phyloP scores from a whole-genome alignment of 2,888 invertebrate genomes.

The Cheilosia soror region DNA sequence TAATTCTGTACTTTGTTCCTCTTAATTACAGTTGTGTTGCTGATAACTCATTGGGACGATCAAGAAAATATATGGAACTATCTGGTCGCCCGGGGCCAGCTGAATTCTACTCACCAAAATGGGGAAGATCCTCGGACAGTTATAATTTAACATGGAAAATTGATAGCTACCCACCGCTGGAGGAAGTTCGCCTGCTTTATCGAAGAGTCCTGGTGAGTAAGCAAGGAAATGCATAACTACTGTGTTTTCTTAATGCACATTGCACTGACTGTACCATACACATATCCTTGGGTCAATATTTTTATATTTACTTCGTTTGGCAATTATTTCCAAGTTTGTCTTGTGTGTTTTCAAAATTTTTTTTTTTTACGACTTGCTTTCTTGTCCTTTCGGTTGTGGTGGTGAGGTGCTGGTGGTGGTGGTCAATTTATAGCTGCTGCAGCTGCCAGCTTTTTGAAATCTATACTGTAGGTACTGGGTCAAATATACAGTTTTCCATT shows the following conservation, averaged over 20 bases:
- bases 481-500: constrained; percentile 35
- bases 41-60: constrained; percentile 88
- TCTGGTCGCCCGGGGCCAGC: constrained; percentile 89
- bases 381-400: constrained; percentile 6
- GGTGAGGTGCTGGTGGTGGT: constrained; percentile 1
- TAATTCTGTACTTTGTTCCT: background rate
- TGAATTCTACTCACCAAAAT: constrained; percentile 88
- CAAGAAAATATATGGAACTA: constrained; percentile 89
- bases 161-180: constrained; percentile 89
- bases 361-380: constrained; percentile 7
- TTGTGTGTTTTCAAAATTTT: constrained; percentile 29
- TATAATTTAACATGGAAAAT: constrained; percentile 89
- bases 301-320: constrained; percentile 44
- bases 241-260: constrained; percentile 26
- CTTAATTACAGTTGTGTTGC: constrained; percentile 86
- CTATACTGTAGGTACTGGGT: constrained; percentile 33
- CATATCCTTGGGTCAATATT: constrained; percentile 35
- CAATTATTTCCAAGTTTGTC: constrained; percentile 53
- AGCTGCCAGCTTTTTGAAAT: constrained; percentile 31
- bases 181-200: constrained; percentile 88
- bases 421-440: constrained; percentile 53
- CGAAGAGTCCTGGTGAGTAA: constrained; percentile 87
- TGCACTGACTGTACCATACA: constrained; percentile 12
- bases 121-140: constrained; percentile 86
- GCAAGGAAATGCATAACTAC: constrained; percentile 3